Percentiles rank a stretch among this genome's conserved stretches.
These are phyloP conservation scores for Peucedramus taeniatus DNA, from an alignment of 2,113 vertebrate species.

Conservation along the genomic window DNA sequence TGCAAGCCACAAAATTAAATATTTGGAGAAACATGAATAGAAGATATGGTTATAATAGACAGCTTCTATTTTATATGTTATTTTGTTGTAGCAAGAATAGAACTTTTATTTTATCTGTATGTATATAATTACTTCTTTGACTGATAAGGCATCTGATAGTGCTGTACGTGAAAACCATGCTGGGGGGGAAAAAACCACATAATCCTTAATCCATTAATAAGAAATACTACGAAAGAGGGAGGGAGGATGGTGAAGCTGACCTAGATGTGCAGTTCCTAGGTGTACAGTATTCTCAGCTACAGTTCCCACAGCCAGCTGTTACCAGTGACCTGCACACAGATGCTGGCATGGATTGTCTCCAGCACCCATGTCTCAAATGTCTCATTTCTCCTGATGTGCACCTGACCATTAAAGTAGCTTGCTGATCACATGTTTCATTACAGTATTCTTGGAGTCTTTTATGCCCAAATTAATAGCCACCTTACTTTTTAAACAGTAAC, in stretches of 20 bases:
- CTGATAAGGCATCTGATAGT: background rate
- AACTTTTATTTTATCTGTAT: background rate
- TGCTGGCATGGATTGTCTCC: background rate
- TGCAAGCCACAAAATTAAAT: background rate
- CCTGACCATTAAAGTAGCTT: background rate
- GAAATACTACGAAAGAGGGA: background rate
- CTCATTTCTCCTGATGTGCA: background rate
- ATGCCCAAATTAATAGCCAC: background rate
- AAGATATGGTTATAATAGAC: background rate
- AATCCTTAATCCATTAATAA: background rate
- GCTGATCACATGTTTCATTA: background rate
- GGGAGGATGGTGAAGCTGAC: background rate
- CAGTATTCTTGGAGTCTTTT: background rate
- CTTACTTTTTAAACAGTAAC: background rate
- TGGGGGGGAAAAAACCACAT: background rate
- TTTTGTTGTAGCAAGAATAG: background rate
- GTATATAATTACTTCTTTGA: background rate
- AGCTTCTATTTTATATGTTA: background rate
- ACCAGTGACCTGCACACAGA: background rate
- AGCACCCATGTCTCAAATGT: accelerated
- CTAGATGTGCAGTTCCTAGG: background rate
- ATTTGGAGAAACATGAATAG: background rate
- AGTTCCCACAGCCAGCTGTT: background rate
- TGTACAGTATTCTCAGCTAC: background rate
- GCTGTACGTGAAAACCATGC: background rate